Evolutionary conservation across 2,797 vertebrate species (phyloP), one percentile per base, ranked within the genome.

Genomic region (Brotula barbata): DNA sequence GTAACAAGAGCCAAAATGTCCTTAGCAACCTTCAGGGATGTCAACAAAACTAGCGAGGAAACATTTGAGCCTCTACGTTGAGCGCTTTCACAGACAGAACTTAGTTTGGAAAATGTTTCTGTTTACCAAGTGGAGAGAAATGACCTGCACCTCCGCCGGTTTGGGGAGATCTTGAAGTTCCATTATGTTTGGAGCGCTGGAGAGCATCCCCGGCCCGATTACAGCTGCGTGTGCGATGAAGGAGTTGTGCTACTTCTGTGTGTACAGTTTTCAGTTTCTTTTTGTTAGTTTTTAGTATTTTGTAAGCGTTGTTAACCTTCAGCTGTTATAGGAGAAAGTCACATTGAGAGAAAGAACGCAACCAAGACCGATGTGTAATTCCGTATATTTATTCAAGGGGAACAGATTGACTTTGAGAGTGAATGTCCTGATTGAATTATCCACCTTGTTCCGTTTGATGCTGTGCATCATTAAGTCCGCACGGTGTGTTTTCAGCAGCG

Each of bases 51-150:
- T 68, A 22, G 25, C 49, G 40, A 63, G 44, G 78, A 43, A 55
- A 51, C 45, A 36, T 46, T 45, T 47, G 57, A 20, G 36, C 49
- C 64, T 68, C 54, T 22, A 61, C 66, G 47, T 12, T 73, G 64
- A 85, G 53, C 37, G 71, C 59, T 84, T 87, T 71, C 39, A 74
- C 84, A 85, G 85, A 79, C 66, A 21, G 44, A 56, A 4, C 23
- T 66, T 0, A 28, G 56, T 68, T 75, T 85, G 71, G 78, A 84
- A 37, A 64, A 57, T 48, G 73, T 81, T 77, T 77, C 71, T 78
- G 67, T 89, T 90, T 83, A 83, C 68, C 17, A 41, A 43, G 49
- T 76, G 69, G 68, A 89, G 82, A 77, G 60, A 67, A 78, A 77
- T 68, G 22, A 40, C 54, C 49, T 59, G 55, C 52, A 73, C 68